These are phyloP conservation scores for Palythoa grandiflora DNA, from an alignment of 92 coral and sea anemone genomes.

Conservation along the genomic window DNA sequence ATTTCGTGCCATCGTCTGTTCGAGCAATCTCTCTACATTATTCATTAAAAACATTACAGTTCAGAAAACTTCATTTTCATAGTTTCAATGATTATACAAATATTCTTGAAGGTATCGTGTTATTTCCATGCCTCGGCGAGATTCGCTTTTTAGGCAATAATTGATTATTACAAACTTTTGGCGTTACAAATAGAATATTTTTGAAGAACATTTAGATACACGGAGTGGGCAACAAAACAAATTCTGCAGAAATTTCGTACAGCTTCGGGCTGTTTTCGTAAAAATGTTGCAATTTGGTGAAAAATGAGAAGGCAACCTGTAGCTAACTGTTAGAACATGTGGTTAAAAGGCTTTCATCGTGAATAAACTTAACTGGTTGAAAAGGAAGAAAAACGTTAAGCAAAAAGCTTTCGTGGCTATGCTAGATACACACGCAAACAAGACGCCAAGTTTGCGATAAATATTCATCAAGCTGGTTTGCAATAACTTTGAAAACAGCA, in stretches of 20 bases:
- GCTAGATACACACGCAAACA: constrained; percentile 25
- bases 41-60: not conserved
- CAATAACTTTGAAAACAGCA: not conserved
- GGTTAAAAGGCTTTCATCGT: not conserved
- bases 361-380: not conserved
- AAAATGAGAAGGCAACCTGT: not conserved
- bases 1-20: not conserved
- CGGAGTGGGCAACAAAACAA: not conserved
- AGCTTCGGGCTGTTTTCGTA: not conserved
- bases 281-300: not conserved
- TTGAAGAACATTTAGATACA: not conserved
- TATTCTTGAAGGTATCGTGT: not conserved
- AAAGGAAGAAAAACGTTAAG: not conserved
- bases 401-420: not conserved
- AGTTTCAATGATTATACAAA: not conserved
- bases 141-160: not conserved
- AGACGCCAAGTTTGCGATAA: constrained; percentile 26
- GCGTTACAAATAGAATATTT: not conserved
- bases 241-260: not conserved
- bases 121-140: not conserved
- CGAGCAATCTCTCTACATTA: too few relatives aligned
- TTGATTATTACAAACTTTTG: not conserved
- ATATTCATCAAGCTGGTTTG: constrained; percentile 29
- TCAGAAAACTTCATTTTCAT: not conserved
- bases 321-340: not conserved